Evolutionary conservation across 1,140 invertebrate genomes (phyloP).

Genomic region (Latrodectus geometricus): DNA sequence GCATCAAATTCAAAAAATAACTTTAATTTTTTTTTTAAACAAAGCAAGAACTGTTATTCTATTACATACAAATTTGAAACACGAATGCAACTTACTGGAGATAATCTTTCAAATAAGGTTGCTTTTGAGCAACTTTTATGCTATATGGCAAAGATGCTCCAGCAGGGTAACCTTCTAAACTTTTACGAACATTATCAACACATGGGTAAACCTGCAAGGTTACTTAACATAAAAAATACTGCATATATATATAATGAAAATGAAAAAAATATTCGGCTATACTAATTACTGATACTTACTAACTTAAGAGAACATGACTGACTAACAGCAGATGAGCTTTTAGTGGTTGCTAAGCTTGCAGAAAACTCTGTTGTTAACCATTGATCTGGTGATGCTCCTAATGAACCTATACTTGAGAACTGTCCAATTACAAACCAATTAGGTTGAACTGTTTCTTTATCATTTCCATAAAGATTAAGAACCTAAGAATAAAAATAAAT

Average conservation of each 20-base stretch:
- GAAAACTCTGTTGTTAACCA: slow-evolving; percentile 80
- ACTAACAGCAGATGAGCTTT: slow-evolving; percentile 14
- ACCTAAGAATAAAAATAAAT: slow-evolving; percentile 59
- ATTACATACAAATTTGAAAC: not conserved
- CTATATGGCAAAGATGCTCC: slow-evolving; percentile 92
- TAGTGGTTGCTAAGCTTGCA: slow-evolving; percentile 70
- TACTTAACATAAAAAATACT: not conserved
- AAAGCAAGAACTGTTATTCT: not conserved
- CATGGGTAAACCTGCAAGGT: slow-evolving; percentile 78
- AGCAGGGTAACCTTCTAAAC: slow-evolving; percentile 85
- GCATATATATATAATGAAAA: not conserved
- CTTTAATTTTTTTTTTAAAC: not conserved
- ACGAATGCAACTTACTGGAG: slow-evolving; percentile 77
- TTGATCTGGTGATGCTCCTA: slow-evolving; percentile 78
- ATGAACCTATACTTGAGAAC: slow-evolving; percentile 90
- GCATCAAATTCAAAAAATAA: no score
- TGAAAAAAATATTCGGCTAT: not conserved
- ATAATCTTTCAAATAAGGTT: slow-evolving; percentile 82
- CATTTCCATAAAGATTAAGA: slow-evolving; percentile 68
- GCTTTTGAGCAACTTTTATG: slow-evolving; percentile 82
- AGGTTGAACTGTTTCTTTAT: slow-evolving; percentile 64
- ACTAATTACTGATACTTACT: slow-evolving; percentile 63
- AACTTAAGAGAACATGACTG: slow-evolving; percentile 66
- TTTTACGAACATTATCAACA: slow-evolving; percentile 82
- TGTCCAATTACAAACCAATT: slow-evolving; percentile 83